Evolutionary conservation across 2,113 vertebrate species (phyloP), one percentile per base, ranked within the genome.

Genomic region (Ceyx margarethae): DNA sequence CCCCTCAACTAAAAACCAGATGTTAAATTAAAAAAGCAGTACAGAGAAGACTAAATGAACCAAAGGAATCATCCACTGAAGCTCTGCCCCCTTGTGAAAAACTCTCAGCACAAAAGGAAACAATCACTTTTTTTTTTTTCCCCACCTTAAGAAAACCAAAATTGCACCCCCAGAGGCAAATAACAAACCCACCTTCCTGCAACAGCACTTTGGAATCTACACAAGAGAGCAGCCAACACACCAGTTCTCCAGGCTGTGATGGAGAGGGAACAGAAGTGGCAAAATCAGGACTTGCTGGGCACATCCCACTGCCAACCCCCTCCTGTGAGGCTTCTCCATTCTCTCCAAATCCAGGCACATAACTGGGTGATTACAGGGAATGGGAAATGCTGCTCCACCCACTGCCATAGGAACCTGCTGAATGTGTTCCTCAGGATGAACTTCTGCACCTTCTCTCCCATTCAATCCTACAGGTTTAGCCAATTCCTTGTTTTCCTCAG

Each of bases 381-480:
- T 3, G 7, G 37, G 20, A 6, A 57, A 21, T 2, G 15, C 50
- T 3, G 0, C 13, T 3, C 2, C 1, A 26, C 45, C 31, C 20
- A 13, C 6, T 31, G 51, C 77, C 74, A 29, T 0, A 9, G 50
- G 61, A 73, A 19, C 54, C 60, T 33, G 25, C 22, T 19, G 35
- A 11, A 17, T 51, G 60, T 3, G 18, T 37, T 28, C 57, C 65
- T 35, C 6, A 4, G 10, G 2, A 48, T 2, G 16, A 7, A 37
- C 29, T 35, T 43, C 61, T 57, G 56, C 26, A 3, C 5, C 1
- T 51, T 18, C 72, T 28, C 58, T 5, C 2, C 1, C n/a, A 13
- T n/a, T 46, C 57, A 5, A 4, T 22, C 33, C 57, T 42, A 28
- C 0, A 81, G 75, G 35, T 40, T 72, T 62, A 60, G 16, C 25